A percentile compares a stretch with the other conserved stretches of the same genome.
These are phyloP conservation scores for Hypena proboscidalis DNA, from an alignment of 2,888 invertebrate species.

Conservation along the genomic window DNA sequence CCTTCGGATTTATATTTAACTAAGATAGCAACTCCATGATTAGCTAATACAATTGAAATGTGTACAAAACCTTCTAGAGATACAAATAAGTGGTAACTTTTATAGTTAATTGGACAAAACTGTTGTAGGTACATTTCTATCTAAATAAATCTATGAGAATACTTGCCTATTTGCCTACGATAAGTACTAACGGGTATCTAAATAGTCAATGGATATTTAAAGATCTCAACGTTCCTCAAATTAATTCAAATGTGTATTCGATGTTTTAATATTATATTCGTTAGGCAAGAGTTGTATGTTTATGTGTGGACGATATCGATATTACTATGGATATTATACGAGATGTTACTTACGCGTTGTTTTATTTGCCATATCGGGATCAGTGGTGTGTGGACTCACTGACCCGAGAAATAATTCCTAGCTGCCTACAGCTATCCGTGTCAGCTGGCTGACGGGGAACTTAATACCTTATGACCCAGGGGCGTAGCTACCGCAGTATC, in stretches of 20 bases:
- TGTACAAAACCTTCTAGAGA: conserved; percentile 26
- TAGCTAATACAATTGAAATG: conserved; percentile 11
- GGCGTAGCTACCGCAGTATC: no score
- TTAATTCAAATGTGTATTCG: conserved; percentile 60
- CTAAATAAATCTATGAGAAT: conserved; percentile 15
- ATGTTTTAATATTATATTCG: conserved; percentile 58
- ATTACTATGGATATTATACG: conserved; percentile 66
- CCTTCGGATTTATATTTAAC: conserved; percentile 13
- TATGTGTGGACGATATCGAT: conserved; percentile 60
- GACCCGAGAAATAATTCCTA: not conserved
- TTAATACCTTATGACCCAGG: no score
- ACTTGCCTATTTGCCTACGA: conserved; percentile 22
- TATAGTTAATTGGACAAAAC: conserved; percentile 7
- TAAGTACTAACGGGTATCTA: conserved; percentile 40
- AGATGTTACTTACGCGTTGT: conserved; percentile 62
- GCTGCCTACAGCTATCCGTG: no score
- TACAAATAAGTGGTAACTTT: conserved; percentile 5
- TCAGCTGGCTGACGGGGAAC: no score
- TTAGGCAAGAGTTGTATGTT: conserved; percentile 60
- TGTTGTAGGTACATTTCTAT: conserved; percentile 16
- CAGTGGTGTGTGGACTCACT: no score
- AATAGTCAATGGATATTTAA: conserved; percentile 48
- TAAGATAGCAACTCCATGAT: conserved; percentile 11
- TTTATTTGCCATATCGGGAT: conserved; percentile 36
- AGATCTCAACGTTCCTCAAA: conserved; percentile 64